Conservation (phyloP, 2,113 vertebrate species). For the Bubalus kerabau region DNA sequence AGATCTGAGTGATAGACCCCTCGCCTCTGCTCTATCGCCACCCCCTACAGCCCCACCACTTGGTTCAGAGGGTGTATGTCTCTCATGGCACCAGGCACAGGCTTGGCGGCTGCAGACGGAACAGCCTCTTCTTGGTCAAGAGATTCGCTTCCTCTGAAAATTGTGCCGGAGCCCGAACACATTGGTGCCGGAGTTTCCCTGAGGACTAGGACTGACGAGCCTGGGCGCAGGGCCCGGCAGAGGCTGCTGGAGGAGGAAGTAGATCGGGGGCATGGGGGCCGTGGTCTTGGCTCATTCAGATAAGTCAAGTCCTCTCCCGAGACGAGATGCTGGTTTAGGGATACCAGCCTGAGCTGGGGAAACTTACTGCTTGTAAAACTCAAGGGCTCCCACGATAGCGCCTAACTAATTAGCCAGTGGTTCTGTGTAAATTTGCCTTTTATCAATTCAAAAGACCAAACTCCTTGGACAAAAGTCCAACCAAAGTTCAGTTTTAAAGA, state of each 20-base stretch:
- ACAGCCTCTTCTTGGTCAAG: neutral
- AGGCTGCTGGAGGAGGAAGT: neutral
- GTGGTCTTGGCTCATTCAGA: neutral
- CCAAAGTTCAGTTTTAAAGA: neutral
- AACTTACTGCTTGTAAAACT: neutral
- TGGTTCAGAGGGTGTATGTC: accelerated
- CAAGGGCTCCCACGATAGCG: neutral
- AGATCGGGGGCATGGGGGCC: accelerated
- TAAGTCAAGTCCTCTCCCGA: accelerated
- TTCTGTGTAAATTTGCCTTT: neutral
- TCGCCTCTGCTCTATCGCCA: accelerated
- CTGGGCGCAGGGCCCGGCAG: accelerated
- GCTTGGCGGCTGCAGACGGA: too few relatives aligned
- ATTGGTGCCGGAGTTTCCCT: neutral
- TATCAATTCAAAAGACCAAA: neutral
- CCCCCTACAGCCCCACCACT: too few relatives aligned
- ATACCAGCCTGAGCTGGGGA: neutral
- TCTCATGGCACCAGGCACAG: neutral
- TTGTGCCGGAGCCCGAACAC: too few relatives aligned
- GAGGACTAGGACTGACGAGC: neutral
- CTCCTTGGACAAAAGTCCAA: neutral
- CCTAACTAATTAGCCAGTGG: neutral
- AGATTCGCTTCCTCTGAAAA: neutral
- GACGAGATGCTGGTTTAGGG: neutral
- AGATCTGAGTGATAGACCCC: neutral